These are phyloP conservation scores for Entomobrya proxima DNA, from an alignment of 2,888 invertebrate genomes.

Conservation along the genomic window DNA sequence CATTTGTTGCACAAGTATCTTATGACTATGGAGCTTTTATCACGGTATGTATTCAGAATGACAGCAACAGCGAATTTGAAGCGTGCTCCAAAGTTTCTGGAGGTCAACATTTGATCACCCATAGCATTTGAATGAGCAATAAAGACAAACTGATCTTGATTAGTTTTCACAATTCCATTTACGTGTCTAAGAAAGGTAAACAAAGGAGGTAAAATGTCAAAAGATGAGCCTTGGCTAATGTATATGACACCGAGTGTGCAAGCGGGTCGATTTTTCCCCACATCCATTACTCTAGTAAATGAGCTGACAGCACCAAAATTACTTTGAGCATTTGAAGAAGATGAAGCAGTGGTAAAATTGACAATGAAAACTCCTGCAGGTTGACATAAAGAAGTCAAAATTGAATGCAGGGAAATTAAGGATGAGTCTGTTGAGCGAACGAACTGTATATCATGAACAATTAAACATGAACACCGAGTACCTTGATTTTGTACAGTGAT, in stretches of 20 bases:
- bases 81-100: slow-evolving; percentile 39
- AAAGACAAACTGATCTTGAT: slow-evolving; percentile 65
- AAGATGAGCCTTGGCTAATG: background rate
- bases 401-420: too few species aligned
- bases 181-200: background rate
- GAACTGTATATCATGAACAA: too few species aligned
- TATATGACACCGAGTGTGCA: slow-evolving; percentile 34
- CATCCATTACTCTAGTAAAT: slow-evolving; percentile 12
- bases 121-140: background rate
- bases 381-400: too few species aligned
- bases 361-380: too few species aligned
- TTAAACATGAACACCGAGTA: too few species aligned
- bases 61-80: slow-evolving; percentile 59
- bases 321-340: background rate
- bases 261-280: slow-evolving; percentile 1
- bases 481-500: too few species aligned
- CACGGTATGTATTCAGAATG: background rate
- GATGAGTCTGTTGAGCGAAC: too few species aligned
- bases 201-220: background rate
- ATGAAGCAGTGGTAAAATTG: too few species aligned
- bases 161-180: slow-evolving; percentile 57
- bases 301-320: background rate
- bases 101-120: slow-evolving; percentile 38
- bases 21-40: background rate
- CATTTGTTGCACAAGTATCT: background rate